Evolutionary conservation across 1,140 invertebrate species (phyloP).

Genomic region (fruit fly (Drosophila melanogaster)): Release_6_plus_ISO1_MT NT_033779.5:17422501-17423000

Average conservation of each 20-base stretch:
- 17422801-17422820: constrained; percentile 2
- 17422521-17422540: background rate
- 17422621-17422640: constrained; percentile 46
- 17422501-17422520: constrained; percentile 13
- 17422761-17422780: background rate
- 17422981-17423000: background rate
- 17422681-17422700: constrained; percentile 1
- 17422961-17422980: background rate
- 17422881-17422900: constrained; percentile 17
- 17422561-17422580: constrained; percentile 30
- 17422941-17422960: background rate
- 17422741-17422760: background rate
- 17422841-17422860: constrained; percentile 17
- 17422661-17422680: background rate
- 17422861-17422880: background rate
- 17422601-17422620: constrained; percentile 27
- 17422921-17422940: background rate
- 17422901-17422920: constrained; percentile 11
- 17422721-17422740: background rate
- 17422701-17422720: background rate
- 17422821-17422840: constrained; percentile 22
- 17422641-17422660: constrained; percentile 29
- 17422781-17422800: background rate
- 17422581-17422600: constrained; percentile 19
- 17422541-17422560: constrained; percentile 19